A percentile compares a stretch with the other conserved stretches of the same genome.
phyloP scores from a whole-genome alignment of 2,888 invertebrate genomes.

The Napeogenes inachia region DNA sequence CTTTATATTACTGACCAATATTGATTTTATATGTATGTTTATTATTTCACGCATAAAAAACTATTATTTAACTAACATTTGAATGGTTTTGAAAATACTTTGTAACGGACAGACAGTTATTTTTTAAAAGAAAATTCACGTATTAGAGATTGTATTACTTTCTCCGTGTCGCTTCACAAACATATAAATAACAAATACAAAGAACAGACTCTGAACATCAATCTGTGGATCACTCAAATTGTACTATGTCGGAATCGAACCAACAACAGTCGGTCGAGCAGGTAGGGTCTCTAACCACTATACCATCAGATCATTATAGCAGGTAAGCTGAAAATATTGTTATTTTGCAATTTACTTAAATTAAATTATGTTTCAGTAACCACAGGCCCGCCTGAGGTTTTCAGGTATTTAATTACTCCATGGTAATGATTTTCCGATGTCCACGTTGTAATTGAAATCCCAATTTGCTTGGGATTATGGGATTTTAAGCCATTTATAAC shows the following conservation, averaged over 20 bases:
- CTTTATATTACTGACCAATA: conserved; percentile 12
- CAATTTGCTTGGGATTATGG: background rate
- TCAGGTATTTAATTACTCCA: conserved; percentile 58
- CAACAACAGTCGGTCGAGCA: no score
- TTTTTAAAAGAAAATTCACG: background rate
- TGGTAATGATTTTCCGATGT: conserved; percentile 68
- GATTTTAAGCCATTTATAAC: no score
- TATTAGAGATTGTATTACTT: no score
- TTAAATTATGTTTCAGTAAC: background rate
- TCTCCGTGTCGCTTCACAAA: no score
- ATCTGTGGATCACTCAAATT: no score
- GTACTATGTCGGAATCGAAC: no score
- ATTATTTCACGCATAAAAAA: background rate
- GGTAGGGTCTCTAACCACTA: no score
- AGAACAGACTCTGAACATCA: no score
- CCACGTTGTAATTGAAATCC: conserved; percentile 44
- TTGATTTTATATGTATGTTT: conserved; percentile 13
- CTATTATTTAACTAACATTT: background rate
- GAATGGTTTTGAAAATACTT: background rate
- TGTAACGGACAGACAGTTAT: background rate
- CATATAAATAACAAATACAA: no score
- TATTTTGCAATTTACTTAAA: no score
- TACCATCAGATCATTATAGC: no score
- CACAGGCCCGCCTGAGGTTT: conserved; percentile 22
- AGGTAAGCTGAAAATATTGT: no score